Base-by-base conservation (phyloP, 2,888 invertebrate genomes). In the Hypercompe scribonia region DNA sequence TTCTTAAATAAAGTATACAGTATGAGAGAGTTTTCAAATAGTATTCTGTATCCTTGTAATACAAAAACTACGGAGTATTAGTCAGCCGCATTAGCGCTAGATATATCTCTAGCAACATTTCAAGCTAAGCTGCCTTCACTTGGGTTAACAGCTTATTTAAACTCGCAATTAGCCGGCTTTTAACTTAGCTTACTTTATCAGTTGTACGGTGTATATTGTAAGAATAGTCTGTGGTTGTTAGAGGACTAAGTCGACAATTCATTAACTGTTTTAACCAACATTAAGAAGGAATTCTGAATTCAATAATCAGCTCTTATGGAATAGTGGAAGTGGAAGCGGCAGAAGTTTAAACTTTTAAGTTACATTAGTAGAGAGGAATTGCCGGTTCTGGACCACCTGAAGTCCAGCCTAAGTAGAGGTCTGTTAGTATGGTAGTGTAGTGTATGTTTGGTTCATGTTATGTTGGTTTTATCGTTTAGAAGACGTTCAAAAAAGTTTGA, bases 91-190 rank as follows among this genome's bases (percentile, higher is more conserved):
- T 74, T 64, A 73, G 50, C 58, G 46, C 68, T 46, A 78, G 75
- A 83, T 84, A 84, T 71, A 81, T 81, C 73, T 81, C 58, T 28
- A 54, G 71, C 75, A 64, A 86, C 83, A 81, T 84, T 79, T 84
- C 80, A 81, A 77, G 76, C 84, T 84, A 81, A 85, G 79, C 83
- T 81, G 74, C 68, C 66, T 64, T 76, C 77, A 71, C 79, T 81
- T 83, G 80, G 77, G 80, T 76, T 80, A 81, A 86, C 80, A 82
- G 85, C 88, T 88, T 87, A 86, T 88, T 89, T 88, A 85, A 84
- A 81, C 80, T 82, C 77, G 84, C 84, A 87, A 87, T 89, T 88
- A 88, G 86, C 84, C 77, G 74, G 78, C 78, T 74, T 73, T 82
- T 78, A 86, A 80, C 84, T 83, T 79, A 79, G 83, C 80, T 80